These are phyloP conservation scores for Cacatua alba DNA, from an alignment of 2,113 vertebrate species.

Conservation along the genomic window DNA sequence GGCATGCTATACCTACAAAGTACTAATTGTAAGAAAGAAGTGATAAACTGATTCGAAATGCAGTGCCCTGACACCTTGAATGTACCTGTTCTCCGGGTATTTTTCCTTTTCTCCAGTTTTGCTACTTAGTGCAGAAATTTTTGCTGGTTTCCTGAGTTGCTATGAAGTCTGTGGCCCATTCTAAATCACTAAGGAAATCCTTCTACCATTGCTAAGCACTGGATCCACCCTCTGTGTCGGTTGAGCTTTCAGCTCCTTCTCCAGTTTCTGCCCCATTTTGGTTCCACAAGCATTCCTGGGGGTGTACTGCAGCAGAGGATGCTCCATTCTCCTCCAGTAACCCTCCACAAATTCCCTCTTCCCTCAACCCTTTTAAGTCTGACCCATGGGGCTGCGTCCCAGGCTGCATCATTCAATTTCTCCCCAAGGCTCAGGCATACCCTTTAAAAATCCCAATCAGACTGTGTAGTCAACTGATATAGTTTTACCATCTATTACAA, in stretches of 20 bases:
- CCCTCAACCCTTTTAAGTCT: background rate
- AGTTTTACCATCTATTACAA: background rate
- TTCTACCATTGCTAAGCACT: background rate
- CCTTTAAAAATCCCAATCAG: background rate
- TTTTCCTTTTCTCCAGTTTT: background rate
- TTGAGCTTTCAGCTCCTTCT: background rate
- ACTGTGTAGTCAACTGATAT: background rate
- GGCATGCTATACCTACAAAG: background rate
- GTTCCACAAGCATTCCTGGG: background rate
- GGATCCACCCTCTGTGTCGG: accelerated
- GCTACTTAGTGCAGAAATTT: background rate
- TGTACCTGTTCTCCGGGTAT: background rate
- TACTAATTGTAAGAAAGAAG: background rate
- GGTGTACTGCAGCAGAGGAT: background rate
- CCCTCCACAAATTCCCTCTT: background rate
- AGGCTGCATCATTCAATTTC: background rate
- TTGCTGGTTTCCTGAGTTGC: background rate
- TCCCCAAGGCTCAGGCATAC: background rate
- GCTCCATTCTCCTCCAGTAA: background rate
- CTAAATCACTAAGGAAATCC: background rate
- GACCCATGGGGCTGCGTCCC: background rate
- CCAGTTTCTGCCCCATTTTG: background rate
- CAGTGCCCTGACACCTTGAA: background rate
- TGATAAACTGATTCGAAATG: background rate
- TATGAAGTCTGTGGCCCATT: background rate